Conservation (phyloP, 64 coral and sea anemone species). For the Montipora foliosa region DNA sequence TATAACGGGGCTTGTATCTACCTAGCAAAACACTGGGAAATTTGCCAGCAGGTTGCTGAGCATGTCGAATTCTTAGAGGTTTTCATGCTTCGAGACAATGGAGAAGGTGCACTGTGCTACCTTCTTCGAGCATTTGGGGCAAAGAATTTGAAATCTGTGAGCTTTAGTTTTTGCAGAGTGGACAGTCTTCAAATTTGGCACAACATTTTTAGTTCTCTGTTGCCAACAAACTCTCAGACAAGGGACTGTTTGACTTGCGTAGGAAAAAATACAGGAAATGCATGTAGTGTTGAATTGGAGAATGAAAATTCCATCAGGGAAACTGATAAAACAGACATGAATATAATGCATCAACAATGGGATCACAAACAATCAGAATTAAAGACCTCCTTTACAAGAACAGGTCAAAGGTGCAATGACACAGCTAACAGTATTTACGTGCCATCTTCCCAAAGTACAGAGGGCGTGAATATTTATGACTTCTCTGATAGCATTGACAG, state of each 20-base stretch:
- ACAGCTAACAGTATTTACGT: background rate
- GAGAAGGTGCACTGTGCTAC: conserved; percentile 40
- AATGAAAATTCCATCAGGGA: background rate
- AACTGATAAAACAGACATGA: background rate
- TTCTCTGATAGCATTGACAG: background rate
- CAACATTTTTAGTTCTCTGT: conserved; percentile 31
- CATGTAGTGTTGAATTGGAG: background rate
- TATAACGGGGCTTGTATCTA: conserved; percentile 52
- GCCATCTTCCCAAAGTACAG: background rate
- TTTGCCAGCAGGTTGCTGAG: conserved; percentile 47
- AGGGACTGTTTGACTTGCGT: background rate
- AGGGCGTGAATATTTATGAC: conserved; percentile 33
- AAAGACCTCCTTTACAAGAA: no score
- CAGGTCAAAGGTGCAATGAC: background rate
- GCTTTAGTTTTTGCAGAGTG: conserved; percentile 71
- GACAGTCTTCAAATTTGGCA: conserved; percentile 27
- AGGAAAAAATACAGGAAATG: background rate
- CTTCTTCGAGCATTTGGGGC: conserved; percentile 56
- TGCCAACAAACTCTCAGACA: background rate
- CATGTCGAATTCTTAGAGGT: conserved; percentile 68
- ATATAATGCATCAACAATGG: background rate
- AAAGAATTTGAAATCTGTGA: conserved; percentile 66
- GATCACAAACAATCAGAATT: background rate
- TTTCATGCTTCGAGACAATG: conserved; percentile 60
- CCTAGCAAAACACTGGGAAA: conserved; percentile 37